phyloP scores from a whole-genome alignment of 2,113 vertebrate genomes.

The Gnathochromis pfefferi region DNA sequence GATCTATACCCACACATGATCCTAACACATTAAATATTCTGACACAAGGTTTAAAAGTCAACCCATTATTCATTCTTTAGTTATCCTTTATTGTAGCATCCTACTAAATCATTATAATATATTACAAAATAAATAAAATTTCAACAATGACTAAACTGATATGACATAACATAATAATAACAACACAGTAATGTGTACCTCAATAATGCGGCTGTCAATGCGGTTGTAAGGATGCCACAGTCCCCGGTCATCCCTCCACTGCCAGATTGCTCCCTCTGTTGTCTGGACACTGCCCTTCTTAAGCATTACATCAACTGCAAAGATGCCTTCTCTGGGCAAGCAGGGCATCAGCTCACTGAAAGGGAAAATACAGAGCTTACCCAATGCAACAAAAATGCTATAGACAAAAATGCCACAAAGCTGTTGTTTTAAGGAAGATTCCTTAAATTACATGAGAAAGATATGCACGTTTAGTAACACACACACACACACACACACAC shows the following conservation, averaged over 20 bases:
- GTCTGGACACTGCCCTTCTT: conserved; percentile 98
- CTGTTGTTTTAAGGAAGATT: not conserved
- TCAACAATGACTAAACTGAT: not conserved
- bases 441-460: not conserved
- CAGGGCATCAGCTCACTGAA: conserved; percentile 97
- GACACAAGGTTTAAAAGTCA: not conserved
- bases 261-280: conserved; percentile 96
- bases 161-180: not conserved
- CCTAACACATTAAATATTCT: not conserved
- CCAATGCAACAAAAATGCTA: not conserved
- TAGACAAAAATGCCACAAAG: not conserved
- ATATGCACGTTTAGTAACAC: not conserved
- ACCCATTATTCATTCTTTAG: not conserved
- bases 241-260: conserved; percentile 95
- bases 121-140: not conserved
- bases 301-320: conserved; percentile 96
- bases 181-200: conserved; percentile 73
- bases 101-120: not conserved
- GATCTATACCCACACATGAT: not conserved
- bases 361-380: not conserved
- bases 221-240: conserved; percentile 99
- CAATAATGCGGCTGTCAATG: conserved; percentile 98
- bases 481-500: not conserved
- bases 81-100: not conserved
- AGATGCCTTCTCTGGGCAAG: conserved; percentile 97